These are phyloP conservation scores for Panthera leo DNA, from an alignment of 2,113 vertebrate genomes.

Conservation along the genomic window DNA sequence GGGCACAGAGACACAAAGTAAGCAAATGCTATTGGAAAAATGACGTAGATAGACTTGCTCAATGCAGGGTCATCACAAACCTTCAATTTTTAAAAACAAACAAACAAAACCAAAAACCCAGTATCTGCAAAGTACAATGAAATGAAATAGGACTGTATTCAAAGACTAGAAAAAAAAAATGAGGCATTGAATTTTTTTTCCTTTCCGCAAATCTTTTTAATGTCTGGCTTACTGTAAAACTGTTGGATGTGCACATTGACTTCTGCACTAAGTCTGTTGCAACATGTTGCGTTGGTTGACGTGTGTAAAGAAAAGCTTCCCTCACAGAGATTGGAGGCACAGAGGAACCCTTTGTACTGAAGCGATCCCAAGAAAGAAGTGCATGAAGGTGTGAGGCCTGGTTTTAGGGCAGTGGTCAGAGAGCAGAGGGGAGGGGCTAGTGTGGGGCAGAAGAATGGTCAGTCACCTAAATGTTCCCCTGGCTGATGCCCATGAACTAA, in stretches of 20 bases:
- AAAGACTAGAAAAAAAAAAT: neutral
- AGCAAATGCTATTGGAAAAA: neutral
- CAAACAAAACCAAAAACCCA: too few relatives aligned
- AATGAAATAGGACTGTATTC: neutral
- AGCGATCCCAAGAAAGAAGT: neutral
- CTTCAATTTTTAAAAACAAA: neutral
- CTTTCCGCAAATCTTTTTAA: neutral
- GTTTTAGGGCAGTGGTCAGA: neutral
- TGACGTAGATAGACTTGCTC: neutral
- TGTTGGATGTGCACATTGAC: neutral
- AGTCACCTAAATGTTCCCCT: neutral
- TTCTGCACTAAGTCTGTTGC: neutral
- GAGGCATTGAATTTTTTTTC: neutral
- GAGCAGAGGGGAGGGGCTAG: neutral
- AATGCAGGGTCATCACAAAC: neutral
- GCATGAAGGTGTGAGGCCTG: neutral
- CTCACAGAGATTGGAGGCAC: neutral
- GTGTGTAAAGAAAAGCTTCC: neutral
- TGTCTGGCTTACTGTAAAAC: neutral
- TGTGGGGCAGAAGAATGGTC: neutral
- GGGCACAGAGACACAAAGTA: neutral
- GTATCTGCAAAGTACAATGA: neutral
- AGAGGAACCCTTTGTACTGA: neutral
- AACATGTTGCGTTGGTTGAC: neutral
- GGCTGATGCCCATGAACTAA: neutral